Percentiles rank a stretch among this genome's conserved stretches.
phyloP scores from a whole-genome alignment of 1,140 invertebrate genomes.

The Babylonia areolata region DNA sequence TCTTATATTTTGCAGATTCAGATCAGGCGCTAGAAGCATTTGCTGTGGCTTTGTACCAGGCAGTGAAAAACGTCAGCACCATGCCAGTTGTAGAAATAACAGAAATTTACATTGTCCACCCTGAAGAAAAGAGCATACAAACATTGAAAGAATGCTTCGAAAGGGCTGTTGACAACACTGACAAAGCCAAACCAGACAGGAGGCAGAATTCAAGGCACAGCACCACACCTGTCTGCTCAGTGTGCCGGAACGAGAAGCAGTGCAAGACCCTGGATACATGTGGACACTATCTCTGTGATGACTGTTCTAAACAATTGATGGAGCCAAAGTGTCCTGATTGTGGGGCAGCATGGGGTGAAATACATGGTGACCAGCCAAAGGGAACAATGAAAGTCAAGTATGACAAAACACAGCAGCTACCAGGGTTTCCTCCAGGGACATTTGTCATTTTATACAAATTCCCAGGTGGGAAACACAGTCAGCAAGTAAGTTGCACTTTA shows the following conservation, averaged over 20 bases:
- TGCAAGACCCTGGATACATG: too few relatives aligned
- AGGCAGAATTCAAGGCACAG: background rate
- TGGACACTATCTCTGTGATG: too few relatives aligned
- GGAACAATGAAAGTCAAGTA: slow-evolving; percentile 17
- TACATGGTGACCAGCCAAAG: slow-evolving; percentile 61
- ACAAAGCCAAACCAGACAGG: background rate
- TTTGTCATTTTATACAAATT: background rate
- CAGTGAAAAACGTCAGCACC: background rate
- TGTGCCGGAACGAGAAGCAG: too few relatives aligned
- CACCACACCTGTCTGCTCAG: background rate
- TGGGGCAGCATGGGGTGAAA: slow-evolving; percentile 56
- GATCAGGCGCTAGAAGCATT: background rate
- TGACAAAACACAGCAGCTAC: too few relatives aligned
- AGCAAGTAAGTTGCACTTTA: background rate
- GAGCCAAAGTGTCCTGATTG: slow-evolving; percentile 66
- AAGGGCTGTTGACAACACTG: background rate
- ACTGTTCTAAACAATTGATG: slow-evolving; percentile 36
- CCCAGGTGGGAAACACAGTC: background rate
- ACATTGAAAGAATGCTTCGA: background rate
- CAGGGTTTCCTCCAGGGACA: too few relatives aligned
- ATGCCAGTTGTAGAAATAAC: background rate
- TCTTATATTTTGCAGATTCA: background rate
- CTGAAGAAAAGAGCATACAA: background rate
- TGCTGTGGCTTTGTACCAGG: background rate
- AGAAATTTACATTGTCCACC: background rate